These are phyloP conservation scores for Notospermus geniculatus DNA, from an alignment of 1,140 invertebrate species.

Conservation along the genomic window DNA sequence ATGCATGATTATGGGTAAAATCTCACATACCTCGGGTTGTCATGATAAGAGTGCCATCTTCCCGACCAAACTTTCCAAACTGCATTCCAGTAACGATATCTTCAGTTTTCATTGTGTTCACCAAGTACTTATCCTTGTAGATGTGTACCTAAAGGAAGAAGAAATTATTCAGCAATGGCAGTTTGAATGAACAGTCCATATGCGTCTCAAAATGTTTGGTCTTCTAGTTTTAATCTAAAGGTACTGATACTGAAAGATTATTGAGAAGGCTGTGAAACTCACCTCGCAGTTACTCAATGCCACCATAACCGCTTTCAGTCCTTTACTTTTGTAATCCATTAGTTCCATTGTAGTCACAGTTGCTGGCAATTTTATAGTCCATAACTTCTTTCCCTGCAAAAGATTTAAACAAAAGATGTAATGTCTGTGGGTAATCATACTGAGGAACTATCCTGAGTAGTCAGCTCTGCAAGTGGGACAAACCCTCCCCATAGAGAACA, in stretches of 20 bases:
- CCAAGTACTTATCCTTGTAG: constrained; percentile 78
- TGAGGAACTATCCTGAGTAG: no score
- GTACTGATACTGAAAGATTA: background rate
- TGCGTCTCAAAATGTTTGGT: no score
- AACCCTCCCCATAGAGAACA: background rate
- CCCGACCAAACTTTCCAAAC: constrained; percentile 89
- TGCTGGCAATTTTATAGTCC: constrained; percentile 71
- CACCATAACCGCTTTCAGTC: constrained; percentile 53
- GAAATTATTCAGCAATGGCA: no score
- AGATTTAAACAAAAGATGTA: no score
- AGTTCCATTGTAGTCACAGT: constrained; percentile 72
- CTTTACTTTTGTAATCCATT: constrained; percentile 70
- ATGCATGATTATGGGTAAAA: no score
- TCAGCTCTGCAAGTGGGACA: no score
- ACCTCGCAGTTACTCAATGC: constrained; percentile 62
- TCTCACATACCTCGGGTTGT: constrained; percentile 70
- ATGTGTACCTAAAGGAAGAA: constrained; percentile 50
- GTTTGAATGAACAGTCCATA: no score
- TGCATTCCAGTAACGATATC: constrained; percentile 74
- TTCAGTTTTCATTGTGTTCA: constrained; percentile 71
- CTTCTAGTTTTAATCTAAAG: background rate
- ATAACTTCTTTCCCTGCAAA: constrained; percentile 75
- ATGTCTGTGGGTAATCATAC: no score
- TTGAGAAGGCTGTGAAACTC: background rate
- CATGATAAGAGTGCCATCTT: constrained; percentile 86